Evolutionary conservation across 2,888 invertebrate genomes (phyloP), one percentile per base, ranked within the genome.

Genomic region (Drosophila basisetae): DNA sequence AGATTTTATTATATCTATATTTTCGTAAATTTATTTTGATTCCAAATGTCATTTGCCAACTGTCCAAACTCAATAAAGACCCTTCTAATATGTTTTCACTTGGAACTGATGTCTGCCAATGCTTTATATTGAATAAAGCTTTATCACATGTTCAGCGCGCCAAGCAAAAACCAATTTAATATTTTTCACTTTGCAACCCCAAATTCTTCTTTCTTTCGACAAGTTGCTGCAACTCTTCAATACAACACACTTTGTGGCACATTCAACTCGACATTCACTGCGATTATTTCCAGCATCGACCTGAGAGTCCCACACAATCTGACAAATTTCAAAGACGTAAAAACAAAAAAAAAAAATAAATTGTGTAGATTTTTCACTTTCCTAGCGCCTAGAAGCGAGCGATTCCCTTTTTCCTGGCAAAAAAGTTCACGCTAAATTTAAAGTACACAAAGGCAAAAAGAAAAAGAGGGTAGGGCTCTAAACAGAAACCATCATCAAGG

Each of bases 361-460:
- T 68, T 61, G 53, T 47, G 50, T 53, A 80, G 70, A 80, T 80
- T 82, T 89, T 86, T 85, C 87, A 84, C 84, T 85, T 86, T 89
- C 66, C 80, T 69, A 78, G 41, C 68, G 35, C 7, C 13, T 16
- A 30, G 28, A 83, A 71, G 47, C 25, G 47, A 16, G 25, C 4
- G 47, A 47, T 47, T 47, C 76, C 80, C 74, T 16, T 47, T 22
- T 28, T 68, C 30, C 55, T 68, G 66, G 52, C n/a, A 60, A 50
- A 54, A 18, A 79, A 80, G 78, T 80, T 81, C 75, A 80, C 82
- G 82, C 71, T 80, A 78, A 81, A 80, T 80, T 80, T 80, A 81
- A 80, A 68, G 66, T 68, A 65, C 43, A 80, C 82, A 81, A 81
- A 78, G 58, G 60, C 22, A 62, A 58, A 35, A 30, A 28, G 47